Conservation (phyloP, 2,113 vertebrate species). For the Hirundichthys speculiger region DNA sequence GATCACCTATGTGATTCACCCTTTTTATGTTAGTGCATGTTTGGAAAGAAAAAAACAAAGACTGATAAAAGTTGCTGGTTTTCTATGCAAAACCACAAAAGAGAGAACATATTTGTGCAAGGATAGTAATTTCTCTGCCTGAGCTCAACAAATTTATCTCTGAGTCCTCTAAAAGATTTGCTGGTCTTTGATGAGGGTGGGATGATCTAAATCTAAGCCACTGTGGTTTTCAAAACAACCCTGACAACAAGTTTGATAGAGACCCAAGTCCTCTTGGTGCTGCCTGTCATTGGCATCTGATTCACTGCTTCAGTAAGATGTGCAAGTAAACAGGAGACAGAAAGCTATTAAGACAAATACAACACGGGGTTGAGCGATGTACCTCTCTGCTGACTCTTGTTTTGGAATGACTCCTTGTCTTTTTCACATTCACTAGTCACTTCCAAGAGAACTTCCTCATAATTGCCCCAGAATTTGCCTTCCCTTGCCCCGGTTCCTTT, state of each 20-base stretch:
- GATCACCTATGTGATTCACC: slow-evolving; percentile 12
- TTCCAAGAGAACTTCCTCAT: slow-evolving; percentile 50
- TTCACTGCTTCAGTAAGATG: slow-evolving; percentile 22
- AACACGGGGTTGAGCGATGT: slow-evolving; percentile 17
- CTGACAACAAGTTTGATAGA: slow-evolving; percentile 62
- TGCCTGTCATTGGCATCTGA: slow-evolving; percentile 57
- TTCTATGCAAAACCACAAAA: slow-evolving; percentile 31
- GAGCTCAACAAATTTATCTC: slow-evolving; percentile 42
- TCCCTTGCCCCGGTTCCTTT: slow-evolving; percentile 37
- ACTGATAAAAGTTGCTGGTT: slow-evolving; percentile 13
- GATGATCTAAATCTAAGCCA: slow-evolving; percentile 51
- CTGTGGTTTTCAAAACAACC: slow-evolving; percentile 68
- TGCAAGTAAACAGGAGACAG: background rate
- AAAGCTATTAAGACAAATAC: slow-evolving; percentile 16
- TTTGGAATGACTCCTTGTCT: slow-evolving; percentile 26
- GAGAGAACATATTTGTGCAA: slow-evolving; percentile 5
- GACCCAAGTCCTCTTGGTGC: slow-evolving; percentile 48
- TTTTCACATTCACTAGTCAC: slow-evolving; percentile 12
- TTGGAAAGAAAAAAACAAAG: background rate
- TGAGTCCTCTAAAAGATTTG: slow-evolving; percentile 27
- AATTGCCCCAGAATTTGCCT: slow-evolving; percentile 23
- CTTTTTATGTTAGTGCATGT: slow-evolving; percentile 4
- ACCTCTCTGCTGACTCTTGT: slow-evolving; percentile 24
- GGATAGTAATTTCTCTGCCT: slow-evolving; percentile 10
- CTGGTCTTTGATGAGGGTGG: slow-evolving; percentile 32